Evolutionary conservation across 2,888 invertebrate genomes (phyloP), one percentile per base, ranked within the genome.

Genomic region (Brachyopa scutellaris): DNA sequence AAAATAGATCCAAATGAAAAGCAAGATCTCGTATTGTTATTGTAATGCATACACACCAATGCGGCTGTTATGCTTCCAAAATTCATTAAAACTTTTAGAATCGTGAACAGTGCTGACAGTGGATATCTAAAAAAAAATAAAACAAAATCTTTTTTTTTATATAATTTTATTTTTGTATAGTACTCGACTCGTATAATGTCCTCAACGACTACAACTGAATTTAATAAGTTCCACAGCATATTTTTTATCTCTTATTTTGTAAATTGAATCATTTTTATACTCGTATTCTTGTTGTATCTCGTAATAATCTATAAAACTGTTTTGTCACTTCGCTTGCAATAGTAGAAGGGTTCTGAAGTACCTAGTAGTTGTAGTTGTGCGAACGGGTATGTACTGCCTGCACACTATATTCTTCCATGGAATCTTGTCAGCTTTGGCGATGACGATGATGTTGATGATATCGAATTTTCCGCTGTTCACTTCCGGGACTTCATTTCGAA

Each of bases 401-500:
- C 45, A 42, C 36, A n/a, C n/a, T 55, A 42, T 19, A 13, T 64
- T 33, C 40, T 15, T 49, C 45, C 47, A 64, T 57, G 40, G 19
- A 61, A 67, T 77, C 26, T 61, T 79, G 74, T 74, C 69, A 64
- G 40, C 69, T 29, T 62, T 61, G 29, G 38, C 21, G 31, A 29
- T 47, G 74, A 69, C 67, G 42, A 55, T 61, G 29, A 31, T 15
- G 31, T 21, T 47, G 74, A 69, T 73, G 42, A 55, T 80, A 76
- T 82, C 64, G 76, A 76, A 82, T 59, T 61, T 59, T 69, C 49
- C 40, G 70, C 64, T 72, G 77, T 72, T 77, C 77, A 72, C 70
- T 82, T 82, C 70, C 77, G 59, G 64, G 66, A 77, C 70, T 77
- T 82, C 66, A 82, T 62, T 78, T 73, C 59, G 45, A 66, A 66